phyloP scores from a whole-genome alignment of 2,797 vertebrate genomes.

The Nyctalus aviator region DNA sequence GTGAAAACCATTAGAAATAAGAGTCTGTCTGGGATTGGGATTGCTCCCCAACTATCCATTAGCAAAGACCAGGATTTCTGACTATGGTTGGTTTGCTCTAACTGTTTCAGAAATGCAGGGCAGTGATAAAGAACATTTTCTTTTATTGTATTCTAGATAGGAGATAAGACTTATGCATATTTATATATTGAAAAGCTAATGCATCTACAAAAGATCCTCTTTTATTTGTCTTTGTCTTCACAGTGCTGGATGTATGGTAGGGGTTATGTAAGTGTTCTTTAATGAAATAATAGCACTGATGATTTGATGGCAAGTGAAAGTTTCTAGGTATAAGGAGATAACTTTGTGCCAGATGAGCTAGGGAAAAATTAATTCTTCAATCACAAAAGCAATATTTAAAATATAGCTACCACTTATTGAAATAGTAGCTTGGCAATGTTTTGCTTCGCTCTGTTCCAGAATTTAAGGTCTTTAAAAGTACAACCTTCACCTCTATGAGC shows the following conservation, averaged over 20 bases:
- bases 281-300: not conserved
- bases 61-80: not conserved
- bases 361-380: constrained; percentile 3
- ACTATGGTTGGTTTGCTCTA: not conserved
- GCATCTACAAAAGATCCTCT: not conserved
- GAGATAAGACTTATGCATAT: not conserved
- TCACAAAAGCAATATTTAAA: constrained; percentile 30
- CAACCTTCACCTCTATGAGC: not conserved
- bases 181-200: not conserved
- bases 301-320: not conserved
- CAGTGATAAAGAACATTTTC: not conserved
- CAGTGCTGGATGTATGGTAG: not conserved
- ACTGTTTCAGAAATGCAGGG: not conserved
- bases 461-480: constrained; percentile 7
- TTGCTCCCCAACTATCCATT: not conserved
- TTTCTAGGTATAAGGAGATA: not conserved
- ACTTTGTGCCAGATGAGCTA: not conserved
- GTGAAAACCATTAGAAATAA: not conserved
- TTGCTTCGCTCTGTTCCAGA: not conserved
- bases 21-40: not conserved
- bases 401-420: not conserved
- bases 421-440: not conserved
- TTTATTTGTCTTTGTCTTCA: not conserved
- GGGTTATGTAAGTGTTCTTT: not conserved
- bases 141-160: not conserved